Conservation (phyloP, 2,113 vertebrate species). For the Malurus cyaneus region DNA sequence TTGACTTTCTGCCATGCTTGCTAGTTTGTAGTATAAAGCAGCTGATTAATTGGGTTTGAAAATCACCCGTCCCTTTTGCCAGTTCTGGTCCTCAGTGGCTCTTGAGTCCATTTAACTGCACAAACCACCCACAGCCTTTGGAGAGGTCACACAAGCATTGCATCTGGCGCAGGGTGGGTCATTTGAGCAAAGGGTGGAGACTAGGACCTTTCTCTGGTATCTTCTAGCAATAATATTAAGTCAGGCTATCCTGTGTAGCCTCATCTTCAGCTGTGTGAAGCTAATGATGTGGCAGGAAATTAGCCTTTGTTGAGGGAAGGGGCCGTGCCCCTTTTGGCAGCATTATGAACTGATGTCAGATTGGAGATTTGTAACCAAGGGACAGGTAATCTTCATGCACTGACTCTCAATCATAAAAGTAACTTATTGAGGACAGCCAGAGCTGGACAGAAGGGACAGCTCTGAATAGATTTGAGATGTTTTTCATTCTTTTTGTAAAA, state of each 20-base stretch:
- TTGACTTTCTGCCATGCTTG: background rate
- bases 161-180: background rate
- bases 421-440: background rate
- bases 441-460: background rate
- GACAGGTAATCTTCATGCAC: background rate
- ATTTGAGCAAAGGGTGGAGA: background rate
- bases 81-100: background rate
- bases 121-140: background rate
- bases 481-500: background rate
- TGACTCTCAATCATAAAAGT: background rate
- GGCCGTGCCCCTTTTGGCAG: background rate
- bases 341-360: background rate
- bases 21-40: background rate
- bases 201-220: background rate
- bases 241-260: background rate
- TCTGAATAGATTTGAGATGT: background rate
- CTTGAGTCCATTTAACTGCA: background rate
- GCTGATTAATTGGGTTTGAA: background rate
- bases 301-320: background rate
- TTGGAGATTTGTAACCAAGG: background rate
- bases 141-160: background rate
- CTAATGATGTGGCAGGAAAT: background rate
- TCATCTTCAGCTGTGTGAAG: background rate
- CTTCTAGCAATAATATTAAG: background rate
- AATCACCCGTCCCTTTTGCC: background rate